Conservation (phyloP, 2,797 vertebrate genomes). For the Sphenopsis melanotis region DNA sequence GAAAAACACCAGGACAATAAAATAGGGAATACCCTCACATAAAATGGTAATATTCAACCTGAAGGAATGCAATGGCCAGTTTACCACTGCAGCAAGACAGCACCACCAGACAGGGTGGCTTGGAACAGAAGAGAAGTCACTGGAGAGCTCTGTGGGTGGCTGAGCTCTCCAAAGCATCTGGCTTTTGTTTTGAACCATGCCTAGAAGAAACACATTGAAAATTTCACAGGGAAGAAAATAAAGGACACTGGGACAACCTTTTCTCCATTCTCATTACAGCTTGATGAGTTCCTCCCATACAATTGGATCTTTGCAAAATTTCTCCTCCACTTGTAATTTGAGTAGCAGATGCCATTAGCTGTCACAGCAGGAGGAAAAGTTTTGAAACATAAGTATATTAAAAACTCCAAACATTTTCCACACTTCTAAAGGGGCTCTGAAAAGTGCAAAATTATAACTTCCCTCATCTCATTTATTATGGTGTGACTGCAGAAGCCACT, state of each 20-base stretch:
- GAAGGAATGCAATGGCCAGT: background rate
- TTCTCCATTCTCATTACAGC: background rate
- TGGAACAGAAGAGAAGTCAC: background rate
- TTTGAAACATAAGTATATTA: background rate
- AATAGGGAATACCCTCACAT: background rate
- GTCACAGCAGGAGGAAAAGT: background rate
- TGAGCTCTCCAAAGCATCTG: slow-evolving; percentile 20
- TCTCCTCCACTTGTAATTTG: background rate
- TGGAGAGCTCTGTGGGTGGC: background rate
- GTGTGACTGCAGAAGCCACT: background rate
- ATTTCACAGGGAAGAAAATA: background rate
- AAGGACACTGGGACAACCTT: background rate
- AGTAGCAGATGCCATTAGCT: background rate
- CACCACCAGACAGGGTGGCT: background rate
- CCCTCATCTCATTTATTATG: background rate
- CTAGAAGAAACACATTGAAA: background rate
- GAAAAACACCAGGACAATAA: slow-evolving; percentile 1
- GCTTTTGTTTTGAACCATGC: background rate
- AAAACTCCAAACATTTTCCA: background rate
- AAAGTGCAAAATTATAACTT: background rate
- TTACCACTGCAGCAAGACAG: background rate
- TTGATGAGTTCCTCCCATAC: background rate
- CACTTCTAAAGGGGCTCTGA: background rate
- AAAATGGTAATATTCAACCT: background rate
- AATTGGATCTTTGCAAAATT: background rate